Percentiles rank a stretch among this genome's conserved stretches.
These are phyloP conservation scores for Scrobipalpa costella DNA, from an alignment of 2,888 invertebrate genomes.

Conservation along the genomic window DNA sequence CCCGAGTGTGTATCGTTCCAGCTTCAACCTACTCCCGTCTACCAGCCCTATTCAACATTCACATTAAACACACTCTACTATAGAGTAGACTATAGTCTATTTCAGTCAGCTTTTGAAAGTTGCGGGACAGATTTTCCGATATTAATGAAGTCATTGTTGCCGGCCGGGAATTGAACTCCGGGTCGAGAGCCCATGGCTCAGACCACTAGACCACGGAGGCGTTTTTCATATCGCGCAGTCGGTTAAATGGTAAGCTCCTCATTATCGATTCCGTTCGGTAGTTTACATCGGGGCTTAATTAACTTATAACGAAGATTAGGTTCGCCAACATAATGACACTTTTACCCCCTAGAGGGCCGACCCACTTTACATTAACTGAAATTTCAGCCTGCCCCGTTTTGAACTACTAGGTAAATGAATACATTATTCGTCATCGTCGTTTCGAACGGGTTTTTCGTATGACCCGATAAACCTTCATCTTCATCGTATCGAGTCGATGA, in stretches of 20 bases:
- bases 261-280: conserved; percentile 24
- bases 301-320: conserved; percentile 55
- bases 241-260: background rate
- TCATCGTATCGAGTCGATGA: no score
- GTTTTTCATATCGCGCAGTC: background rate
- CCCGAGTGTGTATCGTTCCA: background rate
- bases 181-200: no score
- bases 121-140: no score
- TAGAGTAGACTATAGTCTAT: background rate
- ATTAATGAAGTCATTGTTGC: background rate
- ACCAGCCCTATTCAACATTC: background rate
- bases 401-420: background rate
- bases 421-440: no score
- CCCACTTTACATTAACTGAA: conserved; percentile 33
- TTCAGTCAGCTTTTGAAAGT: background rate
- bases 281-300: conserved; percentile 41
- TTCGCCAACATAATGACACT: conserved; percentile 47
- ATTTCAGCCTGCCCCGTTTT: conserved; percentile 12
- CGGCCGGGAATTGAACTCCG: background rate
- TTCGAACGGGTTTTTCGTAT: no score
- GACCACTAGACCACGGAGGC: no score
- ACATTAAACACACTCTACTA: background rate
- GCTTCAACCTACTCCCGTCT: background rate
- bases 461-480: no score
- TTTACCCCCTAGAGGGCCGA: conserved; percentile 42